Percentiles rank a stretch among this genome's conserved stretches.
phyloP scores from a whole-genome alignment of 2,888 invertebrate species.

The Drosophila suboccidentalis region DNA sequence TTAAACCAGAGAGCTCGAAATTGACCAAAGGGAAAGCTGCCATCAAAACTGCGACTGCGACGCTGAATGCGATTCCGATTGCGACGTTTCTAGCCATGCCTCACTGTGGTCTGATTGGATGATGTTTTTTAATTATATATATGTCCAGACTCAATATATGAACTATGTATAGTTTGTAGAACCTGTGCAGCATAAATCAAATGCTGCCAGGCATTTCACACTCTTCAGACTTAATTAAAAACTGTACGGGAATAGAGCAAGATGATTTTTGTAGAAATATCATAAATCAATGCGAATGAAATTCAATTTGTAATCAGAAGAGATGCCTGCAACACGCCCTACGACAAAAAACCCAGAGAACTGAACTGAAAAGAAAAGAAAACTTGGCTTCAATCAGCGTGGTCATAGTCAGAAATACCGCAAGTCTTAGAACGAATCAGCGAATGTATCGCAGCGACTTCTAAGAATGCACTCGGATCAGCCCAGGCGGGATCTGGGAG shows the following conservation, averaged over 20 bases:
- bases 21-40: conserved; percentile 63
- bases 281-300: conserved; percentile 78
- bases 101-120: conserved; percentile 22
- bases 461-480: conserved; percentile 65
- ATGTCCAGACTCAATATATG: conserved; percentile 24
- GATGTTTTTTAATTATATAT: conserved; percentile 51
- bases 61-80: neutral
- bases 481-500: neutral
- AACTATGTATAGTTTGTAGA: conserved; percentile 27
- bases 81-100: conserved; percentile 9
- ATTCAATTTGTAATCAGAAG: conserved; percentile 79
- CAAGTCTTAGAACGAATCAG: conserved; percentile 61
- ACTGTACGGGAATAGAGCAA: conserved; percentile 20
- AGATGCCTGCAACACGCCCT: conserved; percentile 57
- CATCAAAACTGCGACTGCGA: conserved; percentile 4
- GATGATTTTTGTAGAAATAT: conserved; percentile 52
- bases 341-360: conserved; percentile 14
- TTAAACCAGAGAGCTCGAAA: conserved; percentile 35
- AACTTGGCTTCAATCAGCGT: conserved; percentile 41
- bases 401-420: conserved; percentile 59
- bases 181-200: conserved; percentile 67
- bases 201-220: conserved; percentile 55
- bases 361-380: neutral
- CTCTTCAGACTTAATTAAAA: conserved; percentile 67
- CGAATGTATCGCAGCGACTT: conserved; percentile 45